phyloP scores from a whole-genome alignment of 2,797 vertebrate genomes.

The Spondyliosoma cantharus region DNA sequence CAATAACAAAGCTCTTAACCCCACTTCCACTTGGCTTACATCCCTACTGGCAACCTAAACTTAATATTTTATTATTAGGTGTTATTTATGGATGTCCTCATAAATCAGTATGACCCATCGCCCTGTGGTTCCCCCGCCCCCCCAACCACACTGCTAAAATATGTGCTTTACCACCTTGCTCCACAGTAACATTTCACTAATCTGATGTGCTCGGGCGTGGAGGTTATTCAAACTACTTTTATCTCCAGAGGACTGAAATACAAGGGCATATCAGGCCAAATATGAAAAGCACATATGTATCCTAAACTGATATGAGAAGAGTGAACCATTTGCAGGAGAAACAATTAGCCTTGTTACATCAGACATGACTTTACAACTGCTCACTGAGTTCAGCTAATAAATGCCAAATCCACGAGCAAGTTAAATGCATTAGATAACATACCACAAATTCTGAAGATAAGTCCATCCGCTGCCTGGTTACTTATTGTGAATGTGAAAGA shows the following conservation, averaged over 20 bases:
- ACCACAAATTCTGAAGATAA: slow-evolving; percentile 67
- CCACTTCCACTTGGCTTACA: slow-evolving; percentile 1
- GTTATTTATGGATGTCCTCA: slow-evolving; percentile 17
- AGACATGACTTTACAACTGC: slow-evolving; percentile 42
- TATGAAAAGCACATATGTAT: slow-evolving; percentile 42
- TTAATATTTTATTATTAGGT: slow-evolving; percentile 1
- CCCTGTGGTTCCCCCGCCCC: neutral
- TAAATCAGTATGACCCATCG: slow-evolving; percentile 14
- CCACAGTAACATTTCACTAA: slow-evolving; percentile 28
- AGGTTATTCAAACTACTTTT: slow-evolving; percentile 63
- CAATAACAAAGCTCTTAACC: slow-evolving; percentile 7
- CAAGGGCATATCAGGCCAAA: slow-evolving; percentile 39
- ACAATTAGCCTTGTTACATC: slow-evolving; percentile 40
- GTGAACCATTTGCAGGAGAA: slow-evolving; percentile 10
- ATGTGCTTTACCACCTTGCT: slow-evolving; percentile 7
- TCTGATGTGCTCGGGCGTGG: neutral
- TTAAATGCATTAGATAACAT: slow-evolving; percentile 54
- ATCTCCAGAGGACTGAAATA: slow-evolving; percentile 43
- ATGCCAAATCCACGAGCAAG: slow-evolving; percentile 41
- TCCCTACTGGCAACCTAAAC: neutral
- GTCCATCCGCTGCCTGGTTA: slow-evolving; percentile 34
- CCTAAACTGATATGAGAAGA: slow-evolving; percentile 39
- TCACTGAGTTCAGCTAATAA: slow-evolving; percentile 41
- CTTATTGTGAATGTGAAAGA: slow-evolving; percentile 45
- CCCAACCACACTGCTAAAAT: slow-evolving; percentile 16